Base-by-base conservation (phyloP, 2,888 invertebrate genomes). In the Synergus umbraculus region DNA sequence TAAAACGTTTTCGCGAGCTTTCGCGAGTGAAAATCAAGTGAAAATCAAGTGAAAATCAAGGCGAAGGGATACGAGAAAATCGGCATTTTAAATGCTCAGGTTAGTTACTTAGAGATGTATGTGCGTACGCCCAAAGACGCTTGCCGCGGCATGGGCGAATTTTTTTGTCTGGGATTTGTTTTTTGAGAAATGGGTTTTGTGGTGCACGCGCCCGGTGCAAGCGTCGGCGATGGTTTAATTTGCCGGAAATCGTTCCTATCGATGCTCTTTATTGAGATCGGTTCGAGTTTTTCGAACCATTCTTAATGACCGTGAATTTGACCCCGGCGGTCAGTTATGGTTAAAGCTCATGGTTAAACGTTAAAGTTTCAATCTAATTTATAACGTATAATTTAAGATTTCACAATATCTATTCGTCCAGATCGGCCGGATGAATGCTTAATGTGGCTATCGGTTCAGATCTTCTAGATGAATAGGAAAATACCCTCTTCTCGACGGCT, bases 1-100 rank as follows among this genome's bases (percentile, higher is more conserved):
- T 85, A 85, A 83, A 82, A 83, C 46, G 7, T 46, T 46, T 22
- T 10, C 60, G 60, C 18, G 83, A 84, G 84, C 78, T 78, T 82
- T 81, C 78, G 81, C 78, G 66, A 80, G 77, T n/a, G 78, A 78
- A 79, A 77, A 77, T 60, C 49, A 76, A 79, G 76, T 76, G 79
- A 54, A 67, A 65, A 54, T 29, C 76, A 65, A 66, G 79, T 76
- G 44, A 60, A 60, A 77, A 58, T 12, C 63, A 63, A 81, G 76
- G 73, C 60, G 64, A 65, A 78, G 46, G 79, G 77, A 76, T 76
- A 81, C 69, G 43, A 63, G 44, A 65, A 66, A 69, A 60, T 76
- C 73, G 43, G 67, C 78, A 67, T 64, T 76, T 79, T 79, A 81
- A 54, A 54, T 54, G 54, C 54, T 54, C 81, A 81, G 81, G 81